phyloP scores from a whole-genome alignment of 2,113 vertebrate genomes.

The Cyphotilapia sp. region DNA sequence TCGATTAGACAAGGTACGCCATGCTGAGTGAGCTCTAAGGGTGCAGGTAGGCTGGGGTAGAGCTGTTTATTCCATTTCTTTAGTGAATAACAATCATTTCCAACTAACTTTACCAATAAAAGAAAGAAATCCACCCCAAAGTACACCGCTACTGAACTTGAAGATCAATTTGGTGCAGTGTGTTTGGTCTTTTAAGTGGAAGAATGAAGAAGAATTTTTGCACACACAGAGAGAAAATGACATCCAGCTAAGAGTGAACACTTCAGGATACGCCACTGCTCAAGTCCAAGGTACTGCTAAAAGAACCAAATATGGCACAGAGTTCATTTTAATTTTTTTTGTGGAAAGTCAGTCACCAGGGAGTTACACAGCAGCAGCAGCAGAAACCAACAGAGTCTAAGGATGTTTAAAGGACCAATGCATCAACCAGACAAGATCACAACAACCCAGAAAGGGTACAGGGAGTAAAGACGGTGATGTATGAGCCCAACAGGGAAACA shows the following conservation, averaged over 20 bases:
- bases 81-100: neutral
- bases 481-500: neutral
- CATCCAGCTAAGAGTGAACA: neutral
- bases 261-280: neutral
- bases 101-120: neutral
- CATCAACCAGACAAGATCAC: slow-evolving; percentile 21
- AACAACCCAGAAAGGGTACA: neutral
- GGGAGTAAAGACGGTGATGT: slow-evolving; percentile 8
- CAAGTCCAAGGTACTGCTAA: neutral
- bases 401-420: slow-evolving; percentile 15
- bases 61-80: neutral
- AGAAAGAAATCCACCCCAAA: neutral
- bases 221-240: neutral
- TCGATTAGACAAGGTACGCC: neutral
- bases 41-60: neutral
- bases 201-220: neutral
- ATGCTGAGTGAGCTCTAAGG: neutral
- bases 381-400: neutral
- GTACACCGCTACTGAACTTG: neutral
- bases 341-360: neutral
- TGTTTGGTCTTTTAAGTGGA: neutral
- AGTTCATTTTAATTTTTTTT: neutral
- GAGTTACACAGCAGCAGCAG: neutral
- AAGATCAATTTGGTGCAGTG: neutral
- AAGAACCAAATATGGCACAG: neutral